Base-by-base conservation (phyloP, 2,797 vertebrate species). In the Cirrhinus mrigala region DNA sequence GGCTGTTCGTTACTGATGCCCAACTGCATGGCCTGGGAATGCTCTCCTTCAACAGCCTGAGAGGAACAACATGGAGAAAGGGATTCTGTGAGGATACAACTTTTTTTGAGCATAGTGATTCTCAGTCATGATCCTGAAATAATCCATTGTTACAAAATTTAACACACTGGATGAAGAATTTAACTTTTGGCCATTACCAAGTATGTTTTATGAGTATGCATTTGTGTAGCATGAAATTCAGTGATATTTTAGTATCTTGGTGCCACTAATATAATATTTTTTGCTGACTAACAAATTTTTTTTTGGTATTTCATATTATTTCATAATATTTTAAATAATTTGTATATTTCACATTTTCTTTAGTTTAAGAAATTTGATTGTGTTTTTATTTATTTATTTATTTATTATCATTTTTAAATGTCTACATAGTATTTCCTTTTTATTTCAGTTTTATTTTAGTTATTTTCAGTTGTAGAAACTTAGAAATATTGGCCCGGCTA, bases 1-100 rank as follows among this genome's bases (percentile, higher is more conserved):
- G 98, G 97, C 89, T 99, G 98, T 86, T 98, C 98, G 0, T 99
- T 99, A 87, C 94, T 94, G 89, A 99, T 97, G 33, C 95, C 95
- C 0, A 93, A 94, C 5, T 93, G 92, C 0, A 96, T 95, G 71
- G 93, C 92, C 2, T 94, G 89, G 69, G 91, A 93, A 89, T 98
- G 96, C 87, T 97, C 95, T 0, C 97, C 97, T 81, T 99, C 98
- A 85, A 98, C 96, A 0, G 98, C 98, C 98, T 99, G 77, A 50
- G 37, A 81, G 20, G 56, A 20, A 75, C 16, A 66, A 44, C 33
- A 27, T 88, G 88, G 56, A 37, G 75, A 1, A 6, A 68, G n/a
- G n/a, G n/a, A n/a, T n/a, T n/a, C n/a, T n/a, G n/a, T n/a, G n/a
- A n/a, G n/a, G n/a, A n/a, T n/a, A n/a, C n/a, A n/a, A n/a, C n/a